A percentile compares a stretch with the other conserved stretches of the same genome.
Conservation (phyloP, 2,797 vertebrate genomes). For the Squalus acanthias region DNA sequence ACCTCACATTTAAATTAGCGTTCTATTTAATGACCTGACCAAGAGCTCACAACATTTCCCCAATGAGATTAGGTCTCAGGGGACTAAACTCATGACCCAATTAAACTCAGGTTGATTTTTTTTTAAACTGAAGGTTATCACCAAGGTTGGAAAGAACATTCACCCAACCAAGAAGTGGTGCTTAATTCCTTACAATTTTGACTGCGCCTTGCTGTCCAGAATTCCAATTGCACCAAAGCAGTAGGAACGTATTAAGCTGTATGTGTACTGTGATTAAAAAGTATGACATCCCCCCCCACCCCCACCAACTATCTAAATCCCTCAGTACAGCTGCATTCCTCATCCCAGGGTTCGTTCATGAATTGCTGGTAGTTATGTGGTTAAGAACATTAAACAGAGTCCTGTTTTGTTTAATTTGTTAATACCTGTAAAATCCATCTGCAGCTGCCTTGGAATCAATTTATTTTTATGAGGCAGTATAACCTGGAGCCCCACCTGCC, state of each 20-base stretch:
- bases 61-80: not conserved
- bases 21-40: not conserved
- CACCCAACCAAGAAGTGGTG: not conserved
- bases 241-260: not conserved
- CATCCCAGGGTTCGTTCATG: not conserved
- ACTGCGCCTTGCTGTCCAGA: not conserved
- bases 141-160: not conserved
- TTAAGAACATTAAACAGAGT: conserved; percentile 20
- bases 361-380: not conserved
- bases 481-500: conserved; percentile 6
- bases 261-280: not conserved
- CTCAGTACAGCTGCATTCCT: not conserved
- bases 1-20: not conserved
- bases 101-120: not conserved
- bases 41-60: not conserved
- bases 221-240: not conserved
- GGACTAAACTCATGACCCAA: not conserved
- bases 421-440: conserved; percentile 8
- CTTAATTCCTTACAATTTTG: not conserved
- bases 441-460: conserved; percentile 9
- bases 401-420: conserved; percentile 29
- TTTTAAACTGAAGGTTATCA: not conserved
- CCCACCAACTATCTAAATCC: not conserved
- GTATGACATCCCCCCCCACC: too few relatives aligned
- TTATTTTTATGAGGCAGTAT: conserved; percentile 31